phyloP scores from a whole-genome alignment of 2,113 vertebrate genomes.

The Hiodon alosoides region DNA sequence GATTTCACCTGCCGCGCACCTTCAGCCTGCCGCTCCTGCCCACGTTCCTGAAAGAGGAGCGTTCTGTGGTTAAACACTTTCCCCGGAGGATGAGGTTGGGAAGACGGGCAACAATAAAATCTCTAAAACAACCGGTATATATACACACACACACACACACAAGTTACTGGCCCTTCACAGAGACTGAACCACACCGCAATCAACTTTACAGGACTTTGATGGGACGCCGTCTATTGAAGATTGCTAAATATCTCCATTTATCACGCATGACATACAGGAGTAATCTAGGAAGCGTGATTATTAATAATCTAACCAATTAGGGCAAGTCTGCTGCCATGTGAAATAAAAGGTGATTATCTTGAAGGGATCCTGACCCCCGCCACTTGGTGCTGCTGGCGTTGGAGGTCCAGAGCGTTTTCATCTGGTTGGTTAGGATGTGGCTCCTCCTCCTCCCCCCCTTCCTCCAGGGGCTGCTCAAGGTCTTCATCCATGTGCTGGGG shows the following conservation, averaged over 20 bases:
- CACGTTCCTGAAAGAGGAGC: neutral
- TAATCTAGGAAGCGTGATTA: neutral
- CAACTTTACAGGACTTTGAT: neutral
- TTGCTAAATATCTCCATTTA: too few relatives aligned
- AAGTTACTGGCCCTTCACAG: neutral
- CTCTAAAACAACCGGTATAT: too few relatives aligned
- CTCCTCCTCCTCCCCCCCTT: conserved; percentile 55
- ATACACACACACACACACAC: neutral
- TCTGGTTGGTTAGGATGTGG: conserved; percentile 52
- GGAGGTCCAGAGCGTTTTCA: conserved; percentile 54
- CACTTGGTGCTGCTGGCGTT: conserved; percentile 40
- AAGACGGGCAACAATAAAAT: too few relatives aligned
- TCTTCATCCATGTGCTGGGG: conserved; percentile 66
- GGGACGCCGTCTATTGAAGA: too few relatives aligned
- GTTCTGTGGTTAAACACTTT: too few relatives aligned
- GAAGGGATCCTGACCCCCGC: conserved; percentile 36
- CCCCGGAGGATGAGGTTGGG: too few relatives aligned
- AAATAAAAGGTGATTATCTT: neutral
- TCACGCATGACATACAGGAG: neutral
- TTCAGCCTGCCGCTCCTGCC: conserved; percentile 30
- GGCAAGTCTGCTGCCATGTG: neutral
- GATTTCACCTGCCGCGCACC: conserved; percentile 48
- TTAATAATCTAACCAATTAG: too few relatives aligned
- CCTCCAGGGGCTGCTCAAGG: conserved; percentile 47
- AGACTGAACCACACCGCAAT: neutral